Base-by-base conservation (phyloP, 2,888 invertebrate genomes). In the Oscheius sp. region DNA sequence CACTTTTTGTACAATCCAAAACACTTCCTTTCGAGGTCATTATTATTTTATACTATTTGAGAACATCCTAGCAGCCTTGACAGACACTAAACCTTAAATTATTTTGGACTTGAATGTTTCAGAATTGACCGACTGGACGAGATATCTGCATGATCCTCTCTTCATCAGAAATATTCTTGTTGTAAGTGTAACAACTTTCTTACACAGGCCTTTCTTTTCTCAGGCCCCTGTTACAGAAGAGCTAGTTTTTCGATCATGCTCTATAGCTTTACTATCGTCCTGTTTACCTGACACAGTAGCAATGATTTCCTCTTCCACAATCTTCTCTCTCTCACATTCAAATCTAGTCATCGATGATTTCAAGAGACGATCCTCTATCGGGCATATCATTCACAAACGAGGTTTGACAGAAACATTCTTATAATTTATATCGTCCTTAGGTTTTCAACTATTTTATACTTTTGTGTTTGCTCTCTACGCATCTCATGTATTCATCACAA, bases 381-480 rank as follows among this genome's bases (percentile, higher is more conserved):
- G 11, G 2, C 59, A 76, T 37, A 79, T 86, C 1, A 55, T 87
- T 60, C 21, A 76, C 33, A 73, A 71, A 51, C 75, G 87, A 75
- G 70, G 86, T 86, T 51, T 35, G 66, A 35, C 51, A 32, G 21
- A 21, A 37, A 32, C 3, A 11, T 5, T 4, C 5, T 42, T 32
- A 7, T 9, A 55, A 35, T 42, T 79, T 85, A 48, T 21, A 21
- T 21, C 21, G 21, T 21, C 21, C 21, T 21, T 75, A 87, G 86
- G 74, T 1, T 86, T 89, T 74, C 89, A 89, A 85, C 83, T 83
- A 51, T 65, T 71, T 29, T 89, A 89, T 77, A 87, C 88, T 3
- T 89, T 89, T 75, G 57, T 86, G 7, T 89, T 89, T 70, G 89
- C 89, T 9, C 79, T 78, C 10, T 89, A 89, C 66, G 85, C 88